phyloP scores from a whole-genome alignment of 2,797 vertebrate species.

The Lagorchestes hirsutus region DNA sequence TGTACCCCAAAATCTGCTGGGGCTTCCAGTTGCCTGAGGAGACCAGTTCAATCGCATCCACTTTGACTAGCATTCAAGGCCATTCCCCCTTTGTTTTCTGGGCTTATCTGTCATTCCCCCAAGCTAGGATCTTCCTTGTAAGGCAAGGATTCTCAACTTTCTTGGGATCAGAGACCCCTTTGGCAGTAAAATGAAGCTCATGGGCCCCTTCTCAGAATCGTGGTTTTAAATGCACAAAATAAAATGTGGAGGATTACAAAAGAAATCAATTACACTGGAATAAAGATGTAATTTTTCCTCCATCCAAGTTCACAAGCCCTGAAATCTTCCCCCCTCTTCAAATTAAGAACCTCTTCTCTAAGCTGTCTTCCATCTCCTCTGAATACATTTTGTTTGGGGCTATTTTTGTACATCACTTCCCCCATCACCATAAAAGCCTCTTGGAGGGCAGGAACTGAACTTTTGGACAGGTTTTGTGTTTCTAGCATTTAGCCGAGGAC shows the following conservation, averaged over 20 bases:
- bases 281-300: background rate
- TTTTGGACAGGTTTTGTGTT: background rate
- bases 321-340: background rate
- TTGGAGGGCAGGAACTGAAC: background rate
- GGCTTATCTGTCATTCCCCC: background rate
- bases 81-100: background rate
- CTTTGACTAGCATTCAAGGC: background rate
- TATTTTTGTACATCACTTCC: too few species aligned
- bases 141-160: background rate
- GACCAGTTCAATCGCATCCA: background rate
- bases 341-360: background rate
- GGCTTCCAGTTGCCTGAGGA: background rate
- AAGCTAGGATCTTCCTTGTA: background rate
- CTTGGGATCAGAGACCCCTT: background rate
- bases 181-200: background rate
- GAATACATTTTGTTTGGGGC: accelerated
- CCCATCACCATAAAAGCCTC: too few species aligned
- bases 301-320: background rate
- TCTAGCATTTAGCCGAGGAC: background rate
- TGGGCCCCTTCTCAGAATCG: background rate
- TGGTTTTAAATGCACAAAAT: background rate
- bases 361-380: background rate
- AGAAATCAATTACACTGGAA: background rate
- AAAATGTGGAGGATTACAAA: background rate
- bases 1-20: background rate